These are phyloP conservation scores for Ormyrus nitidulus DNA, from an alignment of 2,888 invertebrate species.

Conservation along the genomic window DNA sequence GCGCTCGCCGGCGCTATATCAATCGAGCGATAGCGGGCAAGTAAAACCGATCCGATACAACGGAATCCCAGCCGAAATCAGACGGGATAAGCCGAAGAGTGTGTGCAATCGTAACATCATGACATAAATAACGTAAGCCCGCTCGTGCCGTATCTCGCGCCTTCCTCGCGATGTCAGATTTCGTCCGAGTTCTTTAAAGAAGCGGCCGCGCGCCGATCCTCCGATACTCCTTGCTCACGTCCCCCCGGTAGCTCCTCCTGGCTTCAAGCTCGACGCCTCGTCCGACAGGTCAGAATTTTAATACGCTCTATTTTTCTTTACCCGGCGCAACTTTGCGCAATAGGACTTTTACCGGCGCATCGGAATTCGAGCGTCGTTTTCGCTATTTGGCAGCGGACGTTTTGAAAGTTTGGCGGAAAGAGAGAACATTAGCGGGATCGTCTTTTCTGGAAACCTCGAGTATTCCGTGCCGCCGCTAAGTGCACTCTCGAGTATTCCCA, in stretches of 20 bases:
- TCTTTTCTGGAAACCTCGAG: slow-evolving; percentile 21
- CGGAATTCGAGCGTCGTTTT: background rate
- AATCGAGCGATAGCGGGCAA: too few relatives aligned
- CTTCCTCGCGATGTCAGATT: background rate
- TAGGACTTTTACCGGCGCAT: slow-evolving; percentile 16
- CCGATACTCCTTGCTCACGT: slow-evolving; percentile 20
- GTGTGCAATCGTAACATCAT: background rate
- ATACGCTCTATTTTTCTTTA: slow-evolving; percentile 10
- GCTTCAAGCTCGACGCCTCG: background rate
- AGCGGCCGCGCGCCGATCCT: background rate
- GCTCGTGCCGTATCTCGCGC: slow-evolving; percentile 27
- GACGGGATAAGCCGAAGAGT: too few relatives aligned
- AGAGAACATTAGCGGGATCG: background rate
- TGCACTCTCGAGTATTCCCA: slow-evolving; percentile 7
- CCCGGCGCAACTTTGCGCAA: background rate
- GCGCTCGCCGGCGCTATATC: too few relatives aligned
- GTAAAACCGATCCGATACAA: too few relatives aligned
- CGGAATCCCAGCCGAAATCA: too few relatives aligned
- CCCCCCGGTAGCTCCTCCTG: background rate
- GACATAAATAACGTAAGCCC: background rate
- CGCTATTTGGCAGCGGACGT: background rate
- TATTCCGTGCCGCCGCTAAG: slow-evolving; percentile 7
- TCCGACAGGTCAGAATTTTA: slow-evolving; percentile 37
- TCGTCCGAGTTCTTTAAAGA: background rate
- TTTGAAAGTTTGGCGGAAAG: background rate